Evolutionary conservation across 2,888 invertebrate genomes (phyloP).

Genomic region (Ophonus ardosiacus): DNA sequence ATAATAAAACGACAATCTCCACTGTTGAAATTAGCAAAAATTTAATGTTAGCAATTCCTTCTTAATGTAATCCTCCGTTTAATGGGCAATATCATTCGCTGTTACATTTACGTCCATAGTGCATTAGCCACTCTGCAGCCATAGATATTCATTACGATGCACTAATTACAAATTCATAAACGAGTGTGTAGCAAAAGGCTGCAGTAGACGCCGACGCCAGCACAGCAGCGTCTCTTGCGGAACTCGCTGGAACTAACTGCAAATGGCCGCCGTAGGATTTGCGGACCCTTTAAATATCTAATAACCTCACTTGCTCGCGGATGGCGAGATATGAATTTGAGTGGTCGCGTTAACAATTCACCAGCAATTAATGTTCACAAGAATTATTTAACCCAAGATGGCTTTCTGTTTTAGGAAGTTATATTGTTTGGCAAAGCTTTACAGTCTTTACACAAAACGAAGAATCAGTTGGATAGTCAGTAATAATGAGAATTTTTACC

Average conservation of each 20-base stretch:
- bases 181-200: neutral
- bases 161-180: conserved; percentile 43
- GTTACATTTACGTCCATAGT: neutral
- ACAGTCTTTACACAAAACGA: too few relatives aligned
- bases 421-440: neutral
- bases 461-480: too few relatives aligned
- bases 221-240: neutral
- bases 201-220: neutral
- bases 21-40: neutral
- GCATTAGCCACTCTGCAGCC: neutral
- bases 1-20: neutral
- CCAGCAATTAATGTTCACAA: conserved; percentile 7
- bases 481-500: too few relatives aligned
- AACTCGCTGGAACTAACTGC: conserved; percentile 6
- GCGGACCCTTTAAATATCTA: conserved; percentile 27
- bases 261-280: conserved; percentile 27
- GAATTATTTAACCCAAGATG: conserved; percentile 10
- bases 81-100: neutral
- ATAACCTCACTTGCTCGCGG: neutral
- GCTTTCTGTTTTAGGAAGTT: neutral
- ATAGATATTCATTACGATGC: conserved; percentile 26
- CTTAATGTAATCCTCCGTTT: neutral
- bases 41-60: neutral
- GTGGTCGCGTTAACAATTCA: conserved; percentile 24
- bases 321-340: conserved; percentile 28